Evolutionary conservation across 35 echinoderm and acorn worm genomes (phyloP), one percentile per base, ranked within the genome.

Genomic region (Amphiura filiformis): DNA sequence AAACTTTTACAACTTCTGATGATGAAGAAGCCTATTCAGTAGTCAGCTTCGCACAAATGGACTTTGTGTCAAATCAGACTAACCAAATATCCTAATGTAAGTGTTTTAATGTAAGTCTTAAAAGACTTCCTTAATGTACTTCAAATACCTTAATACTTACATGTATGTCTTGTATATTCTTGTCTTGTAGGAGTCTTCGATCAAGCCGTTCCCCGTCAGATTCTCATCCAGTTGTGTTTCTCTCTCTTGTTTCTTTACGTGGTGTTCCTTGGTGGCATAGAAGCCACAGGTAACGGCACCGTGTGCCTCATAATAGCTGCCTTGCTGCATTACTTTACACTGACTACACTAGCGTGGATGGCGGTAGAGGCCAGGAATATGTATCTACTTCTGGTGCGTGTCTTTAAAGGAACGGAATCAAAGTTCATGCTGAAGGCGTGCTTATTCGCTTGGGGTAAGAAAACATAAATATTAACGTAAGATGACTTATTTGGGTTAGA

Each of bases 391-490:
- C 82, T 97, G 30, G 92, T 97, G 22, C 87, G 91, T 64, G 89
- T 97, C 30, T 93, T 97, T 20, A 81, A 97, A 75, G 81, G 84
- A 18, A 81, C 76, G 14, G 86, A 90, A 13, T 89, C 91, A 15
- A 37, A 42, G 37, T 97, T 97, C 41, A 93, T 97, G 84, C 32
- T 91, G 22, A 97, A 97, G 78, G 95, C 91, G 12, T 88, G 87
- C n/a, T 30, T 91, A 32, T 93, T 87, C 65, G 91, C 91, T 80
- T 97, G 92, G 92, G 95, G 95, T 97, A 81, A 93, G 92, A n/a
- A n/a, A n/a, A n/a, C n/a, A n/a, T n/a, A n/a, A n/a, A n/a, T n/a
- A n/a, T n/a, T n/a, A n/a, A n/a, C n/a, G n/a, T n/a, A n/a, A n/a
- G n/a, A n/a, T n/a, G n/a, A n/a, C n/a, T n/a, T n/a, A n/a, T n/a